Evolutionary conservation across 2,113 vertebrate species (phyloP), one percentile per base, ranked within the genome.

Genomic region (Corapipo altera): DNA sequence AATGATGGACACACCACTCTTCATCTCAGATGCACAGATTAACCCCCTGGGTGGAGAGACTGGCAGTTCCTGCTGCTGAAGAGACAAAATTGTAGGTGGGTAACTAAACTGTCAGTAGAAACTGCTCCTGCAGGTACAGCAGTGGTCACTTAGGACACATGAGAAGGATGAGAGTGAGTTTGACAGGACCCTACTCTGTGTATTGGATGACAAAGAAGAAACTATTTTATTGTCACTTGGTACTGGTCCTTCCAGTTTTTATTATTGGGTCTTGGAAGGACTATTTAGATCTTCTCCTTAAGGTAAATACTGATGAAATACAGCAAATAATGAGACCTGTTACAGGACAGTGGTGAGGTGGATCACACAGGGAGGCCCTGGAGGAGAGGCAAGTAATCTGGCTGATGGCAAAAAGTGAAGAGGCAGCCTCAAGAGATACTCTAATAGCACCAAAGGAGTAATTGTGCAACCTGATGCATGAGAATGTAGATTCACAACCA

Each of bases 331-430:
- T 28, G 74, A 79, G 59, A 85, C 3, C 13, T 69, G 64, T 35
- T 48, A 57, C 26, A 54, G 77, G 44, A 62, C 21, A 64, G 16
- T 12, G 24, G 30, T 57, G 51, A 75, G 93, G 81, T 32, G 37
- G 58, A 57, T 83, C 73, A 57, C 46, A 15, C 4, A 11, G 59
- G 24, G 32, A 41, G 10, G 7, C 32, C 72, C 76, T 72, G 73
- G 61, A 89, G 84, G 52, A 39, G 37, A 91, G n/a, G 55, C 57
- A 59, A 76, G 91, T 88, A 91, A 86, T 97, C 85, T 94, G 72
- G 75, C 57, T 90, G 88, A 80, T 58, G 62, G 88, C n/a, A 26
- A 48, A 39, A 95, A 89, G 41, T 15, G 51, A 67, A 94, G 75
- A 95, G 67, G 28, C 43, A 92, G 59, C 71, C 58, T 97, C 93